Conservation (phyloP, 2,113 vertebrate species). For the Indicator maculatus region DNA sequence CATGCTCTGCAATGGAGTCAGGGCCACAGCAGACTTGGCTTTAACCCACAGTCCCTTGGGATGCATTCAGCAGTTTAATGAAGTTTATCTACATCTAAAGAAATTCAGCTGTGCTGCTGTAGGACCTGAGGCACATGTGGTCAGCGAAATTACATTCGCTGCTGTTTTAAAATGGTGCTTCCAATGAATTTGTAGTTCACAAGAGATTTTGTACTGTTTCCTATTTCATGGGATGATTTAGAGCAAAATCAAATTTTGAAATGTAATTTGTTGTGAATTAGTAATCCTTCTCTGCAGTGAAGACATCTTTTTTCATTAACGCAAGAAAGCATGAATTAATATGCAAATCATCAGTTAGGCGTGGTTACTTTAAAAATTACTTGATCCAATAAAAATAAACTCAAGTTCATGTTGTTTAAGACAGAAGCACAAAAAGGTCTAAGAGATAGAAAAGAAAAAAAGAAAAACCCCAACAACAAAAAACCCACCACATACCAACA, state of each 20-base stretch:
- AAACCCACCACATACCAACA: too few species aligned
- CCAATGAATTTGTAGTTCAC: background rate
- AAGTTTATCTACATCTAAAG: background rate
- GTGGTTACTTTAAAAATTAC: background rate
- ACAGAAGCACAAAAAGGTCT: background rate
- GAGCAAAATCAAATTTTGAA: background rate
- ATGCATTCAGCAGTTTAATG: background rate
- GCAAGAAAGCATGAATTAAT: background rate
- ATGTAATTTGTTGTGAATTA: background rate
- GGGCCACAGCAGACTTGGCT: background rate
- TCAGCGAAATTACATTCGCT: background rate
- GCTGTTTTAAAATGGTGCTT: background rate
- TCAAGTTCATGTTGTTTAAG: background rate
- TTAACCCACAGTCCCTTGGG: background rate
- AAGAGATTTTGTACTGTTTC: background rate
- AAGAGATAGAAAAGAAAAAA: background rate
- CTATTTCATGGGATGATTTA: background rate
- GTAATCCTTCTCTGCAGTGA: background rate
- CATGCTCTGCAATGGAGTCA: background rate
- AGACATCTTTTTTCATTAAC: background rate
- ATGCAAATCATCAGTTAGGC: background rate
- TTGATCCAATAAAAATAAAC: background rate
- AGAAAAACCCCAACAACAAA: background rate
- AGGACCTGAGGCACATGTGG: too few species aligned
- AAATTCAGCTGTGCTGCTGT: background rate